Percentiles rank a stretch among this genome's conserved stretches.
Evolutionary conservation across 2,113 vertebrate genomes (phyloP).

Genomic region (Synodontis membranacea): DNA sequence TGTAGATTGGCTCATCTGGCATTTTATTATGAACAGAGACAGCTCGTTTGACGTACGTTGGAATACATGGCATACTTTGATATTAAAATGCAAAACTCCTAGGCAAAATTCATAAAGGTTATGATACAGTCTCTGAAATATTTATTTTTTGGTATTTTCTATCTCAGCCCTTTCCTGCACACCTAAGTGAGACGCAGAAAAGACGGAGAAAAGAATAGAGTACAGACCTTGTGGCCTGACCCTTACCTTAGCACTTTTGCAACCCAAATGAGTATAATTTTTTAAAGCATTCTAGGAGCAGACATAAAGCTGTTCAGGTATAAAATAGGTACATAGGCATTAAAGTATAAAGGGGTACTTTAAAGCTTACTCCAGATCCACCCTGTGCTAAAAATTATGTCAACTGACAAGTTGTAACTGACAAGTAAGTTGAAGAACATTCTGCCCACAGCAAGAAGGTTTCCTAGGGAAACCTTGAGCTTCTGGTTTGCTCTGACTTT

Average conservation of each 20-base stretch:
- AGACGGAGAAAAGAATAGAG: too few relatives aligned
- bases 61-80: neutral
- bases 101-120: neutral
- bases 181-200: neutral
- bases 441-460: neutral
- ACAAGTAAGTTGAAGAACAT: neutral
- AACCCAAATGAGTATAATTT: neutral
- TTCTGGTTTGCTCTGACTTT: conserved; percentile 25
- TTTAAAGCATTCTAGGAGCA: neutral
- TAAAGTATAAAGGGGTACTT: neutral
- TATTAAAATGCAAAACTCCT: neutral
- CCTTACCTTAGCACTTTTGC: neutral
- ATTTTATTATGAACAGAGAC: neutral
- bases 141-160: neutral
- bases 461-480: conserved; percentile 6
- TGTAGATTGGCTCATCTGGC: neutral
- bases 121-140: neutral
- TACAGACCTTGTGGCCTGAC: neutral
- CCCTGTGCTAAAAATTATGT: neutral
- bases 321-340: neutral
- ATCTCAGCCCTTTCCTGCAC: neutral
- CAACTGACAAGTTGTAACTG: conserved; percentile 6
- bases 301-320: neutral
- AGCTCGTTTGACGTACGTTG: neutral
- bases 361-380: neutral